A percentile compares a stretch with the other conserved stretches of the same genome.
Evolutionary conservation across 2,797 vertebrate genomes (phyloP).

Genomic region (Sebastes jordani): DNA sequence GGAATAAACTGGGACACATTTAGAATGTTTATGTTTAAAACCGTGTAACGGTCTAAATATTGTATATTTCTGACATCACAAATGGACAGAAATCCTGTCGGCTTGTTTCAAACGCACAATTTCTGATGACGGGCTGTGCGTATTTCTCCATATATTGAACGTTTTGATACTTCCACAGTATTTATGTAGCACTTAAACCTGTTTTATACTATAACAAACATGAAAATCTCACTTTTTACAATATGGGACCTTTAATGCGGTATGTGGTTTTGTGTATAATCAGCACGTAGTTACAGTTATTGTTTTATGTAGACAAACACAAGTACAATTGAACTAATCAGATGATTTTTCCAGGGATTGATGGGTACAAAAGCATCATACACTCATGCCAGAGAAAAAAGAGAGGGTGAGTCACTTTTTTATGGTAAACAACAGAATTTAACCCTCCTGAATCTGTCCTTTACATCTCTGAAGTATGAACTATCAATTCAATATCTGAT

Average conservation of each 20-base stretch:
- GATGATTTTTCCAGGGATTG: not conserved
- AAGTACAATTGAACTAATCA: not conserved
- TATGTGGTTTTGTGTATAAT: not conserved
- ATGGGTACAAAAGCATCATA: not conserved
- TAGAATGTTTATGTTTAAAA: no score
- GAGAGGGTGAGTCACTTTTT: constrained; percentile 35
- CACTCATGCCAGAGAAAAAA: constrained; percentile 31
- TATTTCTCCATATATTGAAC: no score
- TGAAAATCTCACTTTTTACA: no score
- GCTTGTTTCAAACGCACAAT: no score
- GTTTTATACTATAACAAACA: no score
- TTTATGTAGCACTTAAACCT: no score
- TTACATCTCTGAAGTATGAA: not conserved
- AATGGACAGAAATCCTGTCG: no score
- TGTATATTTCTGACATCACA: no score
- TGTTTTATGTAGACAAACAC: not conserved
- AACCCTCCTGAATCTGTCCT: not conserved
- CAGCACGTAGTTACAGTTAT: not conserved
- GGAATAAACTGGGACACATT: no score
- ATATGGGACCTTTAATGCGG: not conserved
- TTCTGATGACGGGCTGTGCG: no score
- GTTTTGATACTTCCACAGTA: no score
- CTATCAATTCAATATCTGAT: not conserved
- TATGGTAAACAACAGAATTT: not conserved
- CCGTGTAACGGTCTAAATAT: no score